Percentiles rank a stretch among this genome's conserved stretches.
These are phyloP conservation scores for Drosophila busckii DNA, from an alignment of 1,140 invertebrate genomes.

Conservation along the genomic window DNA sequence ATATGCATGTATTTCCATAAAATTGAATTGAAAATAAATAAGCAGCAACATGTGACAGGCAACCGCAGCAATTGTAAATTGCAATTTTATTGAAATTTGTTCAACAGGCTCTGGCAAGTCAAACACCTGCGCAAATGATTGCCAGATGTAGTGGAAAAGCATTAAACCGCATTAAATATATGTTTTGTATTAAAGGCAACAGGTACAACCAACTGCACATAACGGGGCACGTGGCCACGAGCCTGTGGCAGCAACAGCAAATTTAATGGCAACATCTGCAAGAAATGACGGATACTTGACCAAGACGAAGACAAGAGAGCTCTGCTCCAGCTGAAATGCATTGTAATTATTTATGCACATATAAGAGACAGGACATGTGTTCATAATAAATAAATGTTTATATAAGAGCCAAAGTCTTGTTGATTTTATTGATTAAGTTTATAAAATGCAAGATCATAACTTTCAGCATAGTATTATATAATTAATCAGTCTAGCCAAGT, in stretches of 20 bases:
- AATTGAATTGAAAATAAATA: constrained; percentile 10
- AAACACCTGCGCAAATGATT: constrained; percentile 50
- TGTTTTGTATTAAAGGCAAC: constrained; percentile 3
- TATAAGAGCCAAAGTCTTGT: neutral
- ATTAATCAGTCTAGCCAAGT: too few species aligned
- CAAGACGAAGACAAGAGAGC: neutral
- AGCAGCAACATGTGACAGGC: constrained; percentile 39
- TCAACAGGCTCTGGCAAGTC: constrained; percentile 48
- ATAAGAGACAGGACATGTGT: neutral
- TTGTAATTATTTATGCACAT: constrained; percentile 34
- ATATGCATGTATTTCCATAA: neutral
- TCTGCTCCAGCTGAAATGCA: too few species aligned
- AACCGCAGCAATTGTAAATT: constrained; percentile 48
- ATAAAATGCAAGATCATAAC: too few species aligned
- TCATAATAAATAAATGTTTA: constrained; percentile 1
- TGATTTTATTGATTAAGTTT: constrained; percentile 1
- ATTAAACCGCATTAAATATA: too few species aligned
- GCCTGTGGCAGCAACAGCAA: neutral
- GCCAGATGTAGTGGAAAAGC: too few species aligned
- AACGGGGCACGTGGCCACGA: constrained; percentile 17
- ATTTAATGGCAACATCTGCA: constrained; percentile 51
- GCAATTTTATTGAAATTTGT: constrained; percentile 22
- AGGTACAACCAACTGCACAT: neutral
- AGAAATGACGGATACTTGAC: constrained; percentile 25
- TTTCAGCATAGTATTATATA: too few species aligned